Percentiles rank a stretch among this genome's conserved stretches.
phyloP scores from a whole-genome alignment of 64 coral and sea anemone genomes.

The Montipora capricornis region DNA sequence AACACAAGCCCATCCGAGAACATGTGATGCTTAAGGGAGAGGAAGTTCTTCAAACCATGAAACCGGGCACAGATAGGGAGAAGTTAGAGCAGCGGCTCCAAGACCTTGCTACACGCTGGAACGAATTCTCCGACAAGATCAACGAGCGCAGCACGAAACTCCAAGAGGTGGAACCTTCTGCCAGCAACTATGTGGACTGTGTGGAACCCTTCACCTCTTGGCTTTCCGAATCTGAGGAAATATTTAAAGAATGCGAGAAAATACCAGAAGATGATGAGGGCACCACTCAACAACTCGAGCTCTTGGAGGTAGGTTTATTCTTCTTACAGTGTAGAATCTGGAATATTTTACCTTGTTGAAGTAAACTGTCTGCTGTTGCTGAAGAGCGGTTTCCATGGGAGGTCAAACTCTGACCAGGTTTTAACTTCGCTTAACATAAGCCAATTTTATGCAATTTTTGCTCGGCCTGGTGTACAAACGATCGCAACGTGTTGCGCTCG shows the following conservation, averaged over 20 bases:
- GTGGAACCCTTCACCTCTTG: conserved; percentile 74
- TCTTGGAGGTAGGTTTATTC: conserved; percentile 58
- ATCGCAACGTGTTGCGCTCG: no score
- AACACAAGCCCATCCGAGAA: conserved; percentile 70
- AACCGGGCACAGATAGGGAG: conserved; percentile 76
- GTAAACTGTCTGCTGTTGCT: no score
- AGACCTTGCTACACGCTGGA: conserved; percentile 67
- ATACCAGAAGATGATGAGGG: conserved; percentile 83
- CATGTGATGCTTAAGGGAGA: conserved; percentile 81
- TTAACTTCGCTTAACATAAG: no score
- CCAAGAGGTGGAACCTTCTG: conserved; percentile 75
- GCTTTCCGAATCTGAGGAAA: conserved; percentile 82
- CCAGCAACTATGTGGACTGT: conserved; percentile 63
- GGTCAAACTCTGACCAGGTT: no score
- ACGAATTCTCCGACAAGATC: conserved; percentile 59
- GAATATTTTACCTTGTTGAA: no score
- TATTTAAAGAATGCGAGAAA: conserved; percentile 74
- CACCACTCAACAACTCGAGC: conserved; percentile 58
- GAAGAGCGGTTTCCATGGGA: no score
- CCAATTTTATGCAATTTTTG: no score
- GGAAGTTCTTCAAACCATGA: conserved; percentile 59
- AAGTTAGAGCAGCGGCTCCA: conserved; percentile 74
- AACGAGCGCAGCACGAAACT: conserved; percentile 51
- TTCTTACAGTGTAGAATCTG: no score
- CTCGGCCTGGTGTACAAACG: no score